Conservation (phyloP, 2,113 vertebrate species). For the Scytalopus superciliaris region DNA sequence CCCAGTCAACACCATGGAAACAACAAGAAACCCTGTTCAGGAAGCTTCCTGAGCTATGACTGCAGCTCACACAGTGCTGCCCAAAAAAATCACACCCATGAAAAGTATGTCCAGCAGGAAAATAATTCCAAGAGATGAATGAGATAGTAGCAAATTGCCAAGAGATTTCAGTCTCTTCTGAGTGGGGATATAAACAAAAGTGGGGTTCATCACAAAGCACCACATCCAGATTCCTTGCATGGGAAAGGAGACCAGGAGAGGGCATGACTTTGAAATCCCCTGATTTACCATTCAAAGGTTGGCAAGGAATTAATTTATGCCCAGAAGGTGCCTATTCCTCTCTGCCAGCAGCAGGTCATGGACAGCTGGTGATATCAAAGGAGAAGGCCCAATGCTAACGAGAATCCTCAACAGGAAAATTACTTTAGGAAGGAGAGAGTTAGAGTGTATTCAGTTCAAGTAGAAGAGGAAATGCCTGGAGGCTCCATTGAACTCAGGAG, state of each 20-base stretch:
- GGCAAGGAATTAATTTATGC: neutral
- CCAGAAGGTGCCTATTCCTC: neutral
- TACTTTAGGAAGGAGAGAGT: neutral
- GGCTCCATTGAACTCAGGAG: neutral
- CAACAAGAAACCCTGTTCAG: neutral
- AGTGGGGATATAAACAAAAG: neutral
- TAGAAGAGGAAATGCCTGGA: neutral
- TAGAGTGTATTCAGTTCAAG: neutral
- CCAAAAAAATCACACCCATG: conserved; percentile 26
- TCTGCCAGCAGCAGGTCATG: neutral
- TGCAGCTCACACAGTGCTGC: neutral
- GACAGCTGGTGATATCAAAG: neutral
- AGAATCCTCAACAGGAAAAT: neutral
- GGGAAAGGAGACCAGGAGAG: neutral
- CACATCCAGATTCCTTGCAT: neutral
- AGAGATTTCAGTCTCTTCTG: neutral
- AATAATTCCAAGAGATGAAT: neutral
- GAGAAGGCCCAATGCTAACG: neutral
- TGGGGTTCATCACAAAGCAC: neutral
- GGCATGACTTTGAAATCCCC: neutral
- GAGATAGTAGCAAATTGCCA: neutral
- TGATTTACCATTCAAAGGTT: neutral
- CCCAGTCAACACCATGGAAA: neutral
- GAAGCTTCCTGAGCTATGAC: conserved; percentile 19
- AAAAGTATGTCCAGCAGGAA: neutral